A percentile compares a stretch with the other conserved stretches of the same genome.
These are phyloP conservation scores for Aleiodes testaceus DNA, from an alignment of 2,888 invertebrate species.

Conservation along the genomic window DNA sequence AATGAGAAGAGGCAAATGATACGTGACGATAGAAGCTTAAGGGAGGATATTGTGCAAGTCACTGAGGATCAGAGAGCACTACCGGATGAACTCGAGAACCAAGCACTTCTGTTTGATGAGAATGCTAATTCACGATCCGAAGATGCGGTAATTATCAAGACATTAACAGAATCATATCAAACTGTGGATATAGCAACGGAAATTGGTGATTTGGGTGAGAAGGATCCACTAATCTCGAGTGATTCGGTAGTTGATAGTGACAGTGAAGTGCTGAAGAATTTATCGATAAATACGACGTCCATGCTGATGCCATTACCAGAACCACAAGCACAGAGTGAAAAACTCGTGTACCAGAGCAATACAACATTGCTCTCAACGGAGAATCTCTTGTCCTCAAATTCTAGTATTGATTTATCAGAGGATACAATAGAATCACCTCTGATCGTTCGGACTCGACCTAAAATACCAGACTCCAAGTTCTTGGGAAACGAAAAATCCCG, in stretches of 20 bases:
- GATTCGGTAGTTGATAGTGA: not conserved
- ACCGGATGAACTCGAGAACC: slow-evolving; percentile 22
- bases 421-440: slow-evolving; percentile 34
- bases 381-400: slow-evolving; percentile 15
- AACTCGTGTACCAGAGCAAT: slow-evolving; percentile 12
- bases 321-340: slow-evolving; percentile 24
- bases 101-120: not conserved
- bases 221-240: not conserved
- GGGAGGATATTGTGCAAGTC: slow-evolving; percentile 16
- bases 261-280: not conserved
- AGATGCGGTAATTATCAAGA: not conserved
- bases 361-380: slow-evolving; percentile 17
- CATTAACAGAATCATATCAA: slow-evolving; percentile 15
- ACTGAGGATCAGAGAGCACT: not conserved
- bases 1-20: not conserved
- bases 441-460: slow-evolving; percentile 21
- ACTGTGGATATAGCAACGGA: slow-evolving; percentile 10
- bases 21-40: slow-evolving; percentile 28
- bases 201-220: not conserved
- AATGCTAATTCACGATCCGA: not conserved
- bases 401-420: slow-evolving; percentile 7
- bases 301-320: slow-evolving; percentile 9
- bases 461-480: not conserved
- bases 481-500: slow-evolving; percentile 29
- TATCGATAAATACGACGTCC: not conserved